Evolutionary conservation across 2,888 invertebrate species (phyloP).

Genomic region (Dynastes hyllus): DNA sequence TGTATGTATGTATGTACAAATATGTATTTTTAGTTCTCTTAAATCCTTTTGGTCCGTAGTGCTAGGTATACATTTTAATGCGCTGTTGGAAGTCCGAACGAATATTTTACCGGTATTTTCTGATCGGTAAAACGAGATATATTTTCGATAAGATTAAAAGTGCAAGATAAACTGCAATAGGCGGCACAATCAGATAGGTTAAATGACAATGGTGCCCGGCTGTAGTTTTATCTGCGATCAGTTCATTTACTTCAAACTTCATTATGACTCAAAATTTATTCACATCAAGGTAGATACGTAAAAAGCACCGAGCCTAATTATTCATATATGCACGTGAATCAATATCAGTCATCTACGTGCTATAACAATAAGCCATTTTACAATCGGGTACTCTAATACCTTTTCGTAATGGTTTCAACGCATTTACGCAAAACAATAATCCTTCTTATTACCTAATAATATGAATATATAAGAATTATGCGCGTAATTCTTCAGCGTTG

Average conservation of each 20-base stretch:
- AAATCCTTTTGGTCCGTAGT: not conserved
- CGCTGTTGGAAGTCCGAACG: conserved; percentile 20
- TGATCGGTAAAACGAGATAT: conserved; percentile 54
- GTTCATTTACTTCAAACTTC: conserved; percentile 61
- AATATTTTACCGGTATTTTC: conserved; percentile 52
- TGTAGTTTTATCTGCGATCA: conserved; percentile 60
- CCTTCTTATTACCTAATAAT: no score
- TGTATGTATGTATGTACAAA: no score
- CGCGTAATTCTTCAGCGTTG: no score
- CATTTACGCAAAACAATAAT: no score
- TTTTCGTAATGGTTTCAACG: no score
- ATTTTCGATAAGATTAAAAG: conserved; percentile 56
- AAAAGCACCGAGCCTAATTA: conserved; percentile 48
- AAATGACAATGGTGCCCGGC: conserved; percentile 60
- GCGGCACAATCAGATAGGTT: conserved; percentile 61
- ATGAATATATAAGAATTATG: no score
- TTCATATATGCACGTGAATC: conserved; percentile 43
- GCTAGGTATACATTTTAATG: conserved; percentile 22
- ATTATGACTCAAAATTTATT: conserved; percentile 58
- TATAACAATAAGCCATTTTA: conserved; percentile 2
- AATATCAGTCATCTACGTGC: conserved; percentile 1
- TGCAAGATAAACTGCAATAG: conserved; percentile 57
- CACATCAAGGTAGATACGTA: conserved; percentile 48
- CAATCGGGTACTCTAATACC: not conserved
- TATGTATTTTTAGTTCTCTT: not conserved